phyloP scores from a whole-genome alignment of 1,140 invertebrate species.

The Cyclargus thomasi region DNA sequence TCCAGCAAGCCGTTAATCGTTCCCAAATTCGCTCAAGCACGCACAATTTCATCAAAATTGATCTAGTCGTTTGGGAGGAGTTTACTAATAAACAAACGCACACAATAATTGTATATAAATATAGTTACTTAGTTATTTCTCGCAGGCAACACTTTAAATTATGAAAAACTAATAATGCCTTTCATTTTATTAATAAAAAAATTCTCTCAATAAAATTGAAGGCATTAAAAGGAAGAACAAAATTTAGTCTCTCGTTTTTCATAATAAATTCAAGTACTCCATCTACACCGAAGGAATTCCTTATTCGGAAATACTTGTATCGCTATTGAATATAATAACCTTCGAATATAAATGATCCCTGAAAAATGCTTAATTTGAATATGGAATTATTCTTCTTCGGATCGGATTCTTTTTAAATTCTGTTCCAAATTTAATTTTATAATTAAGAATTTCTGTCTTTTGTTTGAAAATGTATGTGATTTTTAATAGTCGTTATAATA shows the following conservation, averaged over 20 bases:
- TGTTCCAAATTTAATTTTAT: neutral
- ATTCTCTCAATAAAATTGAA: neutral
- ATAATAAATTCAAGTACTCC: conserved; percentile 1
- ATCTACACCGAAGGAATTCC: neutral
- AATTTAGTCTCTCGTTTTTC: neutral
- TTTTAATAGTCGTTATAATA: too few species aligned
- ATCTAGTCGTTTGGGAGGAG: too few species aligned
- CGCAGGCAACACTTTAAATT: too few species aligned
- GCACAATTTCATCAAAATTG: too few species aligned
- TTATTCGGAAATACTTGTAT: conserved; percentile 3
- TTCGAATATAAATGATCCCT: conserved; percentile 1
- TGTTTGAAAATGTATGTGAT: neutral
- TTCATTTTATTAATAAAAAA: too few species aligned
- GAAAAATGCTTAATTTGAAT: neutral
- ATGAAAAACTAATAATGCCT: too few species aligned
- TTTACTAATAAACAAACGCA: too few species aligned
- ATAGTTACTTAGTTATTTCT: too few species aligned
- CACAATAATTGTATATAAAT: too few species aligned
- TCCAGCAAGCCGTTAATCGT: too few species aligned
- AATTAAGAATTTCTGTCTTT: neutral
- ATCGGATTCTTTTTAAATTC: neutral
- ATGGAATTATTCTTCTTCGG: neutral
- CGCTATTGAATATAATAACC: neutral
- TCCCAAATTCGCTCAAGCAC: too few species aligned
- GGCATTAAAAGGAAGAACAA: neutral